Evolutionary conservation across 1,140 invertebrate genomes (phyloP).

Genomic region (Drosophila ambigua): DNA sequence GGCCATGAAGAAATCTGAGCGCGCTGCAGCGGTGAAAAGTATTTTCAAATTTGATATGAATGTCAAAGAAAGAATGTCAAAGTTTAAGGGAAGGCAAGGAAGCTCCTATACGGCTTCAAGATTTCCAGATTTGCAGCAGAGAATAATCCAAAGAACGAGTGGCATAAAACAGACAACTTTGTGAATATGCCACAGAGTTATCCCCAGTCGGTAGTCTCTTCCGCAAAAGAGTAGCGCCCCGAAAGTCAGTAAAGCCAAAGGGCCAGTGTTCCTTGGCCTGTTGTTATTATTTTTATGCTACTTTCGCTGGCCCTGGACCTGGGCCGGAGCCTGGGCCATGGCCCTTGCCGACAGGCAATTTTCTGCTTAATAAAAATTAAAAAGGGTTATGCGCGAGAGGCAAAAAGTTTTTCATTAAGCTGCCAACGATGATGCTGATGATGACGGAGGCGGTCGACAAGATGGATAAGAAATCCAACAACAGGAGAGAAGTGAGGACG

Average conservation of each 20-base stretch:
- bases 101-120: too few relatives aligned
- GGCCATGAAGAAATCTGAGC: constrained; percentile 4
- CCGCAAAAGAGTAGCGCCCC: constrained; percentile 21
- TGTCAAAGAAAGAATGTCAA: not conserved
- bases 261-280: constrained; percentile 22
- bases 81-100: too few relatives aligned
- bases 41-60: not conserved
- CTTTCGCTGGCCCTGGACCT: constrained; percentile 26
- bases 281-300: constrained; percentile 53
- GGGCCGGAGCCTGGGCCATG: not conserved
- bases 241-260: constrained; percentile 54
- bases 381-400: constrained; percentile 69
- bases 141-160: too few relatives aligned
- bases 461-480: constrained; percentile 10
- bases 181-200: too few relatives aligned
- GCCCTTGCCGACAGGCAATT: constrained; percentile 64
- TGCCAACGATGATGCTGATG: constrained; percentile 48
- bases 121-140: too few relatives aligned
- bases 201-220: too few relatives aligned
- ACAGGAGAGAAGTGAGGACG: too few relatives aligned
- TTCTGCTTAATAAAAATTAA: constrained; percentile 82
- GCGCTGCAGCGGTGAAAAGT: constrained; percentile 1
- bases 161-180: too few relatives aligned
- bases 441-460: constrained; percentile 30
- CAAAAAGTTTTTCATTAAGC: constrained; percentile 79